phyloP scores from a whole-genome alignment of 2,888 invertebrate species.

The Rhyacophila evoluta region DNA sequence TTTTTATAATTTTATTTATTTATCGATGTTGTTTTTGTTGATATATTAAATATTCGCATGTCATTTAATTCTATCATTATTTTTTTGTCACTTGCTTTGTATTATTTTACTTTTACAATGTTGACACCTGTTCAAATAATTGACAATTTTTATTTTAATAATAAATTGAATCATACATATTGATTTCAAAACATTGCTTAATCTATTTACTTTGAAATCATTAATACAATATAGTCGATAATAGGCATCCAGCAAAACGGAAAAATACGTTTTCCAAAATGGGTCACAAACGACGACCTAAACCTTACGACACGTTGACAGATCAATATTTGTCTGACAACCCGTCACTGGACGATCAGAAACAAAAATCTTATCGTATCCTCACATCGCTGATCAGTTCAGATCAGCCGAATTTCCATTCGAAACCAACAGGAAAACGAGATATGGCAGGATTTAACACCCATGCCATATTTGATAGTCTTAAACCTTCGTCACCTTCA shows the following conservation, averaged over 20 bases:
- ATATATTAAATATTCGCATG: constrained; percentile 49
- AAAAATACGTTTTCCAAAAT: neutral
- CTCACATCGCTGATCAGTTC: constrained; percentile 59
- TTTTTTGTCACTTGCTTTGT: constrained; percentile 57
- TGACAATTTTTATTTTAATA: no score
- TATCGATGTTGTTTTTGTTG: constrained; percentile 52
- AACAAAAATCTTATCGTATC: neutral
- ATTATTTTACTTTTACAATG: constrained; percentile 54
- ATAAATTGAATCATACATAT: neutral
- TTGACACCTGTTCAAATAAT: neutral
- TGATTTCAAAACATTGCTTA: neutral
- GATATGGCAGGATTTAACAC: constrained; percentile 27
- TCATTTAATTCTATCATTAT: constrained; percentile 57
- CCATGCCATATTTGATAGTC: constrained; percentile 26
- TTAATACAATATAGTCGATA: neutral
- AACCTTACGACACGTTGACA: constrained; percentile 13
- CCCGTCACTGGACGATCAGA: constrained; percentile 40
- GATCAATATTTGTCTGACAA: constrained; percentile 51
- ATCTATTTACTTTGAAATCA: constrained; percentile 1
- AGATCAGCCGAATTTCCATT: constrained; percentile 26
- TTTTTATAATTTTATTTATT: constrained; percentile 56
- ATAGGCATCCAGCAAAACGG: constrained; percentile 23
- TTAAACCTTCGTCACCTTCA: neutral
- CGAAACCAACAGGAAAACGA: constrained; percentile 39
- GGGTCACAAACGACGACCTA: neutral